Conservation (phyloP, 2,888 invertebrate species). For the Barypeithes pellucidus region DNA sequence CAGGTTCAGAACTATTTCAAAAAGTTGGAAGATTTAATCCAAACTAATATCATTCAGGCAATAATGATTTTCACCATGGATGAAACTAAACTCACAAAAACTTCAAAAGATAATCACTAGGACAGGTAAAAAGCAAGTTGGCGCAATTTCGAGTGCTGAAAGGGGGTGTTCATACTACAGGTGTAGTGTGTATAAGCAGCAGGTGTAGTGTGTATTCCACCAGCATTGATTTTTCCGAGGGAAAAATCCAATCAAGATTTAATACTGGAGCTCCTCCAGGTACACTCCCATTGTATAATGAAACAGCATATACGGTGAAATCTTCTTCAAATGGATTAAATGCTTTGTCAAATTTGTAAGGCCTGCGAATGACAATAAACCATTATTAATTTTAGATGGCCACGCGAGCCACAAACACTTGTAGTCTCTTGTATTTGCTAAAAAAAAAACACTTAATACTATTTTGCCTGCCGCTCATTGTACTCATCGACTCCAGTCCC, state of each 20-base stretch:
- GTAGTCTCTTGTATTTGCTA: no score
- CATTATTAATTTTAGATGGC: not conserved
- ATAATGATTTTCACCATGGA: no score
- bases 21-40: no score
- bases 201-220: conserved; percentile 28
- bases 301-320: conserved; percentile 38
- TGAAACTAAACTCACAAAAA: no score
- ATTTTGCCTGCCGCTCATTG: no score
- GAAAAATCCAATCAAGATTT: conserved; percentile 17
- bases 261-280: conserved; percentile 31
- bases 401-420: conserved; percentile 1
- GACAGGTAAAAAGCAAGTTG: no score
- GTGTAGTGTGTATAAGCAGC: conserved; percentile 28
- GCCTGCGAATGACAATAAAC: conserved; percentile 15
- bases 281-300: conserved; percentile 28
- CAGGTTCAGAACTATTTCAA: no score
- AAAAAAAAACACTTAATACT: no score
- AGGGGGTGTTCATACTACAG: conserved; percentile 27
- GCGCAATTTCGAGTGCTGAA: conserved; percentile 7
- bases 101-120: no score
- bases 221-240: conserved; percentile 31
- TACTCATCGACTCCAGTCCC: no score
- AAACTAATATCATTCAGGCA: no score
- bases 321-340: conserved; percentile 40
- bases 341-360: conserved; percentile 33